Conservation (phyloP, 2,797 vertebrate genomes). For the Phataginus tricuspis region DNA sequence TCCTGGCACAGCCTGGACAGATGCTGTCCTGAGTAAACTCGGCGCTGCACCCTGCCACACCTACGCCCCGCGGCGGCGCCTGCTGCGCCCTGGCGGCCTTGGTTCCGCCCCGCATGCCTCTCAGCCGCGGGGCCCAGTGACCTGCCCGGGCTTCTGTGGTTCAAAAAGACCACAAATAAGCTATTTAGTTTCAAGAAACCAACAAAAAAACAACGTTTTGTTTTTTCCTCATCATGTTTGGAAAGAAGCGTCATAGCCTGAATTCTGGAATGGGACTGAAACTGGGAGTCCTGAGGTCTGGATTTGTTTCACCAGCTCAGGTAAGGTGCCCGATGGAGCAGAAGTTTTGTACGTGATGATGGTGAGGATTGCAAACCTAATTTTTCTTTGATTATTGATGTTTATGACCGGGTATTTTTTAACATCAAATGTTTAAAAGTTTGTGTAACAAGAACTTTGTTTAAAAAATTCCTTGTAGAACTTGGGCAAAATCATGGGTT, state of each 20-base stretch:
- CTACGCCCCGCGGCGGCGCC: not conserved
- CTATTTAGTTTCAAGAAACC: not conserved
- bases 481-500: not conserved
- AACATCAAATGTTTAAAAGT: not conserved
- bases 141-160: not conserved
- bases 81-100: no score
- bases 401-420: not conserved
- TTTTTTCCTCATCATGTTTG: not conserved
- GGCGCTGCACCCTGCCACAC: not conserved
- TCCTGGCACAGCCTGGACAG: not conserved
- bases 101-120: no score
- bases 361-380: not conserved
- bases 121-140: fast-evolving
- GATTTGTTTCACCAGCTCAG: not conserved
- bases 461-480: not conserved
- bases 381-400: not conserved
- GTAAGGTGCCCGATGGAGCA: not conserved
- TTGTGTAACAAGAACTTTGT: not conserved
- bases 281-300: not conserved
- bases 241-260: not conserved
- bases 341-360: not conserved
- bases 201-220: not conserved
- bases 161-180: not conserved
- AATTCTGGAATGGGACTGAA: fast-evolving
- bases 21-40: not conserved